These are phyloP conservation scores for Sebastes oblongus DNA, from an alignment of 2,797 vertebrate genomes.

Conservation along the genomic window DNA sequence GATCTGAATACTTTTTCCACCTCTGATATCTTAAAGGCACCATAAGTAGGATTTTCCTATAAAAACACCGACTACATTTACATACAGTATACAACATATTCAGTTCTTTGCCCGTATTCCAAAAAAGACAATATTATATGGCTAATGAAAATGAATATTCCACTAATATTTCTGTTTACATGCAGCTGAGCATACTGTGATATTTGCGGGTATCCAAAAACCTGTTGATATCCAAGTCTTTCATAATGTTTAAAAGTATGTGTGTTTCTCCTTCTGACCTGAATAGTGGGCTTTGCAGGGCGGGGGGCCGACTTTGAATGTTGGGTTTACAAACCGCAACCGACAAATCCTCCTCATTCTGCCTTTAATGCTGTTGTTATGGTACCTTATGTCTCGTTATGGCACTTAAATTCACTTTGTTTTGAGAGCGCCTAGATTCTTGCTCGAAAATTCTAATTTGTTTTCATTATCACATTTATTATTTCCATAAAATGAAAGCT, in stretches of 20 bases:
- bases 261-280: not conserved
- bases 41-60: too few species aligned
- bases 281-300: not conserved
- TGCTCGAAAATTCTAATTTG: not conserved
- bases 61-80: not conserved
- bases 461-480: not conserved
- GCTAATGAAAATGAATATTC: not conserved
- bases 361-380: not conserved
- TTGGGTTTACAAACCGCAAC: too few species aligned
- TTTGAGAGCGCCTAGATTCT: not conserved
- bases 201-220: not conserved
- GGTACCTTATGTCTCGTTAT: not conserved
- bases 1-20: not conserved
- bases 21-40: not conserved
- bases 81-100: not conserved
- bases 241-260: not conserved
- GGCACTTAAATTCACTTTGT: not conserved
- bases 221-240: not conserved
- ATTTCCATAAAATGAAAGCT: not conserved
- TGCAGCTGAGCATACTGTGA: not conserved
- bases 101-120: not conserved
- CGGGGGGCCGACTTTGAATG: too few species aligned
- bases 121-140: not conserved
- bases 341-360: not conserved
- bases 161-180: not conserved